Conservation (phyloP, 1,140 invertebrate species). For the Dolichoris vasculosae region DNA sequence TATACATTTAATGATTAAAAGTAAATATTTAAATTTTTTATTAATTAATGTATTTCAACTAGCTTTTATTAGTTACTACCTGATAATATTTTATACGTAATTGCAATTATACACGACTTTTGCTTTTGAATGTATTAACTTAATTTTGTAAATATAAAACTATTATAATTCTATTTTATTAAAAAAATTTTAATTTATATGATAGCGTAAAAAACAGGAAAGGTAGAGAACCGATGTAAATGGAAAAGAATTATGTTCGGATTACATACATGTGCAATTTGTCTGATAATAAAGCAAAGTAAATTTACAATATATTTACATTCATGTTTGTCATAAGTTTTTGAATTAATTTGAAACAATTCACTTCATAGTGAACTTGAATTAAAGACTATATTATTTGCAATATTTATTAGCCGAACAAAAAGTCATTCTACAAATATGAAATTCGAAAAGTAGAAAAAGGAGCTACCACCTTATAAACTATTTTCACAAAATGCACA, state of each 20-base stretch:
- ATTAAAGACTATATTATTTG: not conserved
- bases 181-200: not conserved
- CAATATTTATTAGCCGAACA: not conserved
- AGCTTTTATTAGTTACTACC: no score
- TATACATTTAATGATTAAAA: no score
- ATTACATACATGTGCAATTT: not conserved
- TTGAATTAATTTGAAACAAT: not conserved
- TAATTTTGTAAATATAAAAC: not conserved
- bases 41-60: no score
- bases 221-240: not conserved
- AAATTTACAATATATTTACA: not conserved
- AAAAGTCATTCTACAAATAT: not conserved
- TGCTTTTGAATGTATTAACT: not conserved
- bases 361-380: not conserved
- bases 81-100: no score
- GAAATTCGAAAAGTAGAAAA: constrained; percentile 27
- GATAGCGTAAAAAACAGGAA: not conserved
- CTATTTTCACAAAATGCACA: not conserved
- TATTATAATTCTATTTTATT: not conserved
- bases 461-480: not conserved
- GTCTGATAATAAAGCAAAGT: not conserved
- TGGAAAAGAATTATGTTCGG: not conserved
- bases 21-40: no score
- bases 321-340: not conserved
- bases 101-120: no score